Evolutionary conservation across 2,797 vertebrate genomes (phyloP), one percentile per base, ranked within the genome.

Genomic region (Dicrostonyx torquatus): DNA sequence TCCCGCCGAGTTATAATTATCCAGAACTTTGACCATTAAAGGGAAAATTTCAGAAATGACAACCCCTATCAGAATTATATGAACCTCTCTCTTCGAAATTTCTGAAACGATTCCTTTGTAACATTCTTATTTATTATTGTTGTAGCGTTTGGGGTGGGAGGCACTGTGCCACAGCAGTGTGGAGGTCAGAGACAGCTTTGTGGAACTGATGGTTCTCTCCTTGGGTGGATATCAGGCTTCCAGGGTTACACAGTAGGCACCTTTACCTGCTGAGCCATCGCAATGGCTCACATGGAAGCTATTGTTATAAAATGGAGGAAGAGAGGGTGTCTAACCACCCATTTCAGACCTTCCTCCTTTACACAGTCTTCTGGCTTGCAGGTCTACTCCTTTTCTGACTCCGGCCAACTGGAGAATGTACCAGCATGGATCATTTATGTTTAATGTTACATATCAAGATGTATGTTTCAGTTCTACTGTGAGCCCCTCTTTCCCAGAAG

Each of bases 1-100:
- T 96, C 90, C 90, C 50, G 83, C 89, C n/a, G 93, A 87, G 92
- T 86, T 85, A 80, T 97, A 94, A 95, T 96, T 92, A 89, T 85
- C 50, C 83, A 87, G 58, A 91, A 34, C 6, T 45, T 55, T 10
- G 7, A 50, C 37, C 75, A 94, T 80, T 48, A 66, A 83, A 93
- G 17, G 62, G 86, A 79, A 95, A 79, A 85, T 88, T 37, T 70
- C 26, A 76, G 80, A 87, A 79, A 83, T n/a, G 43, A 85, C 40
- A 87, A 75, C 55, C 48, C 43, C 40, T 55, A 22, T 64, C 62
- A 70, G 37, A 90, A 85, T 91, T 76, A 62, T 53, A 68, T 86
- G 48, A 75, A 77, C 6, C 14, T 72, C 34, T 87, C 68, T 80
- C 66, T 89, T 89, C 85, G 77, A 94, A 80, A 26, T 70, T 77